Percentiles rank a stretch among this genome's conserved stretches.
Conservation (phyloP, 2,888 invertebrate species). For the Luperina nickerlii region DNA sequence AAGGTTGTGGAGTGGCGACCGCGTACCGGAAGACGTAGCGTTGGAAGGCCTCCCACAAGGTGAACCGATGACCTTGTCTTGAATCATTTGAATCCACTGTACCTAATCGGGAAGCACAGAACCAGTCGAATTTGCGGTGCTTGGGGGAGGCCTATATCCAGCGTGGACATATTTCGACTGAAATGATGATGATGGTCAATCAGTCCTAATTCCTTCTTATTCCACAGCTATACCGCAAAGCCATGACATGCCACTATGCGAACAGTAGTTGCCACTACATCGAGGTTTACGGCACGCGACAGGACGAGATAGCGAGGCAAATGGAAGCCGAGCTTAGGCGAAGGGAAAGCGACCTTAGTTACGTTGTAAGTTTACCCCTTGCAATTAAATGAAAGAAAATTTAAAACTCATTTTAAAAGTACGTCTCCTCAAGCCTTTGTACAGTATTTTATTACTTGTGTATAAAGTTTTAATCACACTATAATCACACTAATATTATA, state of each 20-base stretch:
- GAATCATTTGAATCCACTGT: neutral
- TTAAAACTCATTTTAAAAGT: neutral
- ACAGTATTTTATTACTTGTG: neutral
- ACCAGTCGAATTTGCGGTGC: neutral
- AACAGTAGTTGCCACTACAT: conserved; percentile 92
- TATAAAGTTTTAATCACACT: neutral
- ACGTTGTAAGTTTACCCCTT: conserved; percentile 68
- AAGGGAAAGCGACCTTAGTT: conserved; percentile 64
- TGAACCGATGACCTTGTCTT: too few relatives aligned
- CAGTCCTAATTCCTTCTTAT: neutral
- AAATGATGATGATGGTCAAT: neutral
- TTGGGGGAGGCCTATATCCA: neutral
- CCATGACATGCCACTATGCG: conserved; percentile 96
- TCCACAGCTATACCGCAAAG: conserved; percentile 92
- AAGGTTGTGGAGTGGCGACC: too few relatives aligned
- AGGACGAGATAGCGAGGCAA: conserved; percentile 91
- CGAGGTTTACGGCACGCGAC: conserved; percentile 91
- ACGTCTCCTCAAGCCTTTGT: neutral
- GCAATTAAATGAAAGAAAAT: neutral
- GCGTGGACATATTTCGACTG: neutral
- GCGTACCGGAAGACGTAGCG: too few relatives aligned
- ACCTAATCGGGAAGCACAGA: neutral
- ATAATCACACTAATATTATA: too few relatives aligned
- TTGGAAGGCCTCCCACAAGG: too few relatives aligned
- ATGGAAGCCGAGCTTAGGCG: conserved; percentile 86